These are phyloP conservation scores for Patella ulyssiponensis DNA, from an alignment of 2,888 invertebrate species.

Conservation along the genomic window DNA sequence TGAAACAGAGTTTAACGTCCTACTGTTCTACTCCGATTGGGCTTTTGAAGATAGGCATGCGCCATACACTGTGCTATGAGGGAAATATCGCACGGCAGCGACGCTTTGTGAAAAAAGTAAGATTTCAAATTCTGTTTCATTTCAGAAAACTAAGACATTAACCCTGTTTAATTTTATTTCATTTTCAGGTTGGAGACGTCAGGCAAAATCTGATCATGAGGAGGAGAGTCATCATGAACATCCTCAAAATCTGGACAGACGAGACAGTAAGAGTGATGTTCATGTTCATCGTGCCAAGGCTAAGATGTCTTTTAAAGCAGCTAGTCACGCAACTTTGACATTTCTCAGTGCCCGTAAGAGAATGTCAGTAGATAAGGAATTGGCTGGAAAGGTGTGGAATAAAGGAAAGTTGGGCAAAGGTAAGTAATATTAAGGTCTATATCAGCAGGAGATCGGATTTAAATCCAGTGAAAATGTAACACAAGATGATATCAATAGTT, in stretches of 20 bases:
- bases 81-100: too few species aligned
- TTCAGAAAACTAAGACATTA: background rate
- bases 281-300: slow-evolving; percentile 53
- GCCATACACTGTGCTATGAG: too few species aligned
- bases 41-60: too few species aligned
- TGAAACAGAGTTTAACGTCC: too few species aligned
- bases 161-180: background rate
- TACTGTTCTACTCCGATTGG: too few species aligned
- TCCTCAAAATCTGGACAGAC: slow-evolving; percentile 49
- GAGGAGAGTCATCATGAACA: slow-evolving; percentile 69
- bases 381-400: slow-evolving; percentile 78
- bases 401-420: slow-evolving; percentile 74
- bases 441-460: too few species aligned
- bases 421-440: too few species aligned
- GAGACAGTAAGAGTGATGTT: slow-evolving; percentile 62
- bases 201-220: slow-evolving; percentile 71
- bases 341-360: slow-evolving; percentile 78
- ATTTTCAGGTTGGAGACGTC: slow-evolving; percentile 62
- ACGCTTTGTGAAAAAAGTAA: too few species aligned
- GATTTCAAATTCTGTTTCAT: background rate
- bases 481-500: too few species aligned
- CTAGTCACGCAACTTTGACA: slow-evolving; percentile 72
- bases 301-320: slow-evolving; percentile 70
- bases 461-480: too few species aligned
- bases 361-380: slow-evolving; percentile 88